Conservation (phyloP, 2,888 invertebrate genomes). For the Malthinus seriepunctatus region DNA sequence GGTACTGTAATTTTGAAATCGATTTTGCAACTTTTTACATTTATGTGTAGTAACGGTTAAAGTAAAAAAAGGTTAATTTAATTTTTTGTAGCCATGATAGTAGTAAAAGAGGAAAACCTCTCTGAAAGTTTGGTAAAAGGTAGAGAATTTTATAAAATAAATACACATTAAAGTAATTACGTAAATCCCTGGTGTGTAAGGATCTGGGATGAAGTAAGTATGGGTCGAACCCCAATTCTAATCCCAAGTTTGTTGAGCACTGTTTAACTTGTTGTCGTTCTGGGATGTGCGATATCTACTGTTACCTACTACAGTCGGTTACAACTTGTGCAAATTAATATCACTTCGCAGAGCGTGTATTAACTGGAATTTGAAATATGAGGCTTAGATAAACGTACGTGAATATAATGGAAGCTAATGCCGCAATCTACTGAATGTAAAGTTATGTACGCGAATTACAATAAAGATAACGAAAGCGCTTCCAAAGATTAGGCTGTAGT, state of each 20-base stretch:
- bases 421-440: slow-evolving; percentile 30
- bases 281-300: slow-evolving; percentile 36
- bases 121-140: not conserved
- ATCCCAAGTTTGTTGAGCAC: slow-evolving; percentile 29
- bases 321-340: slow-evolving; percentile 36
- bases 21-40: too few species aligned
- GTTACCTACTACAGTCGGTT: slow-evolving; percentile 29
- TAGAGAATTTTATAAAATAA: slow-evolving; percentile 22
- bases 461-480: slow-evolving; percentile 29
- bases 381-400: slow-evolving; percentile 36
- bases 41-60: too few species aligned
- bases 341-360: slow-evolving; percentile 34
- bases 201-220: slow-evolving; percentile 18
- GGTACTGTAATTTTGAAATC: too few species aligned
- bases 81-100: too few species aligned
- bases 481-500: slow-evolving; percentile 29
- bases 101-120: not conserved
- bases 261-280: slow-evolving; percentile 35
- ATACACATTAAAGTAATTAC: slow-evolving; percentile 39
- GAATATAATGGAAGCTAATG: slow-evolving; percentile 33
- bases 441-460: slow-evolving; percentile 30
- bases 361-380: slow-evolving; percentile 38
- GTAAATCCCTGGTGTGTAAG: slow-evolving; percentile 36
- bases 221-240: slow-evolving; percentile 22
- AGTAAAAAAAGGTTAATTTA: too few species aligned